These are phyloP conservation scores for Plagiodera versicolora DNA, from an alignment of 2,888 invertebrate species.

Conservation along the genomic window DNA sequence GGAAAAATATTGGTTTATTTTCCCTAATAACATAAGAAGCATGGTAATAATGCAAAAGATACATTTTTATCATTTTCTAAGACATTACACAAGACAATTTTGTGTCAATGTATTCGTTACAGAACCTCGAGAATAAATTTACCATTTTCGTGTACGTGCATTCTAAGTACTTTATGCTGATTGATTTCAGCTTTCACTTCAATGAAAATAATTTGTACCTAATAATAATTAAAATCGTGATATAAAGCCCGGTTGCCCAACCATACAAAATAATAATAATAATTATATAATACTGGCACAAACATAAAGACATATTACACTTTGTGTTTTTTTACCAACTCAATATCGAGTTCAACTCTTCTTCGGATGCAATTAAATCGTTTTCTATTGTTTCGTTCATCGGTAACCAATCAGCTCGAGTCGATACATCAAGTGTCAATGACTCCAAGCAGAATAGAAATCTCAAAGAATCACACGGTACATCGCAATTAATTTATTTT, in stretches of 20 bases:
- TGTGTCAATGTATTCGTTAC: no score
- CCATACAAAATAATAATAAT: conserved; percentile 8
- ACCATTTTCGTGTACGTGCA: conserved; percentile 11
- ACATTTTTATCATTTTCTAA: no score
- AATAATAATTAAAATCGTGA: conserved; percentile 18
- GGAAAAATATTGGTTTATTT: no score
- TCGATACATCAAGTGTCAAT: neutral
- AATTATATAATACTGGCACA: conserved; percentile 7
- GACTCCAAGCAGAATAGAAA: neutral
- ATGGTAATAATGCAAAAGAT: no score
- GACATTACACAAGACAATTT: neutral
- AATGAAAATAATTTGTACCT: conserved; percentile 22
- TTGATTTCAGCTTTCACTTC: conserved; percentile 18
- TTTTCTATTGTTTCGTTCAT: neutral
- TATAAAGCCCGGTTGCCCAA: conserved; percentile 20
- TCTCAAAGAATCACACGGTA: neutral
- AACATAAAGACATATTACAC: neutral
- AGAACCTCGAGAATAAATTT: neutral
- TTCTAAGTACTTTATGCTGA: conserved; percentile 12
- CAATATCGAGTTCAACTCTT: neutral
- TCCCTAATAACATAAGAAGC: no score
- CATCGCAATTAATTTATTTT: neutral
- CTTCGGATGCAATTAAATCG: neutral
- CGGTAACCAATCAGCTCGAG: neutral
- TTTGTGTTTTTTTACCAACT: neutral